Base-by-base conservation (phyloP, 2,797 vertebrate species). In the Poecilia gillii region DNA sequence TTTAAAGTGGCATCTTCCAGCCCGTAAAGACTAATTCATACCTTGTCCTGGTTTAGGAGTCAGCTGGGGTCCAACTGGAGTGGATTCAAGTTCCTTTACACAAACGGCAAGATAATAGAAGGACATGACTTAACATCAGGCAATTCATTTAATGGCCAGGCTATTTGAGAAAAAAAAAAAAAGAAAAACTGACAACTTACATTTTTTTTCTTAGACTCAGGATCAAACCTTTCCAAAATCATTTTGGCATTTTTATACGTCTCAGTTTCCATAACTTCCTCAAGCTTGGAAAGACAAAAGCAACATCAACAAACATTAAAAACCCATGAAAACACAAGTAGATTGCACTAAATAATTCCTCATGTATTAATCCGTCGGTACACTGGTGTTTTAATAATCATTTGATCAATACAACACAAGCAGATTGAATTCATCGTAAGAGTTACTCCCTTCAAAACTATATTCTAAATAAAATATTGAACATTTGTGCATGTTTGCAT, bases 221-320 rank as follows among this genome's bases (percentile, higher is more conserved):
- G 97, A 96, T 99, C 97, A 95, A 99, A 99, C 82, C 98, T 97
- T 94, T 99, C 99, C 91, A 99, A 95, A 91, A 99, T 99, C 92
- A 99, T 92, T 94, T 99, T 99, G 78, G 99, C 99, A 70, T 95
- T 98, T 95, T 99, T 99, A 88, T 99, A 99, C 0, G 98, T 99
- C 95, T 99, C 98, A 4, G 97, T 99, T 95, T 99, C 99, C 98
- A 99, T 99, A 62, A 99, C 99, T 90, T 99, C 98, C 92, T 99
- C 98, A 93, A 99, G 98, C 98, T 99, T 91, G 77, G 53, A 73
- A 85, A 0, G 90, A 83, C 55, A 80, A 16, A 77, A 55, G 25
- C 4, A 39, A 36, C 20, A 66, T 47, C 11, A 77, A 81, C 57
- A 18, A 41, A 41, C 4, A 83, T 73, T 68, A 80, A 4, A 73